phyloP scores from a whole-genome alignment of 2,888 invertebrate species.

The Trypoxylon attenuatum region DNA sequence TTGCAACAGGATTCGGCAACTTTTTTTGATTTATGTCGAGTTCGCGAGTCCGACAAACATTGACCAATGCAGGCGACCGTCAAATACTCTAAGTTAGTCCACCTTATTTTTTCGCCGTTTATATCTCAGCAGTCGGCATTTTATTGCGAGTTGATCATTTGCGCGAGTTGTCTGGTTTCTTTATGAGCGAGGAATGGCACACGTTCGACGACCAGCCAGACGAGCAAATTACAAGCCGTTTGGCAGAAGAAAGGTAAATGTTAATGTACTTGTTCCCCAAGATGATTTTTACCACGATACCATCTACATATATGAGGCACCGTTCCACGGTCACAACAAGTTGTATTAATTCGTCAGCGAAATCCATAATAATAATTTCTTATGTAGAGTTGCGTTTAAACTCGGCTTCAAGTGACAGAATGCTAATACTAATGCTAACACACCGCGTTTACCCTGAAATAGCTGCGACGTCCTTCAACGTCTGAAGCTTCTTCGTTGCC shows the following conservation, averaged over 20 bases:
- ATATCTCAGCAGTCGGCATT: not conserved
- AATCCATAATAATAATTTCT: not conserved
- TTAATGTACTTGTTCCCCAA: too few species aligned
- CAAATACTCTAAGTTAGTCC: constrained; percentile 12
- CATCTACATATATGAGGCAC: too few species aligned
- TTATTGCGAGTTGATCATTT: not conserved
- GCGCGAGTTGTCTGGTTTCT: not conserved
- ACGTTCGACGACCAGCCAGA: constrained; percentile 66
- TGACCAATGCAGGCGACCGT: constrained; percentile 33
- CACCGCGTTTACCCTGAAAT: constrained; percentile 48
- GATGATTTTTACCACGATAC: too few species aligned
- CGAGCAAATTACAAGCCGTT: constrained; percentile 71
- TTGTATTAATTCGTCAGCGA: not conserved
- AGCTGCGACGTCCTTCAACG: constrained; percentile 46
- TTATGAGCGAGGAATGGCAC: constrained; percentile 62
- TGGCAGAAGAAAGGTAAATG: constrained; percentile 70
- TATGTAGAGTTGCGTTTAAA: constrained; percentile 21
- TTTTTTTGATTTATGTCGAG: constrained; percentile 58
- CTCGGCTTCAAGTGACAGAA: constrained; percentile 33
- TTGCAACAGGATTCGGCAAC: constrained; percentile 52
- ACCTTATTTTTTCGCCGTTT: not conserved
- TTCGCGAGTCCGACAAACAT: constrained; percentile 66
- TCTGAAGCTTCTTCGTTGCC: constrained; percentile 34
- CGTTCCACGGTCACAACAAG: too few species aligned
- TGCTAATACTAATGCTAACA: too few species aligned